These are phyloP conservation scores for Amyelois transitella DNA, from an alignment of 1,140 invertebrate species.

Conservation along the genomic window DNA sequence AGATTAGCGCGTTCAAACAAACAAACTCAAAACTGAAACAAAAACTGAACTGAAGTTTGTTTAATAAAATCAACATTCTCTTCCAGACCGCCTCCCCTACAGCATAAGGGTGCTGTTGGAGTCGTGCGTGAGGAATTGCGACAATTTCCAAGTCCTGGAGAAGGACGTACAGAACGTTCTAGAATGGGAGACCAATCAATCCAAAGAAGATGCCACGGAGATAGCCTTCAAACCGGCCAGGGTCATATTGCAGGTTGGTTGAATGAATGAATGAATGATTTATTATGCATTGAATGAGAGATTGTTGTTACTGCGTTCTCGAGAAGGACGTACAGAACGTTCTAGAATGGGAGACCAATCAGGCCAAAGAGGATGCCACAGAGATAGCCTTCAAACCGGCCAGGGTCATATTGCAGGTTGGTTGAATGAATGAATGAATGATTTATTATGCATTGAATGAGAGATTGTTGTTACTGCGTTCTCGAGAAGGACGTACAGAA, in stretches of 20 bases:
- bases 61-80: no score
- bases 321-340: conserved; percentile 92
- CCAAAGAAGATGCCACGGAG: conserved; percentile 84
- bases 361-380: conserved; percentile 80
- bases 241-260: conserved; percentile 94
- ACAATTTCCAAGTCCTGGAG: conserved; percentile 92
- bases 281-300: no score
- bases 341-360: conserved; percentile 90
- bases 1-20: no score
- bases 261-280: no score
- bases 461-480: no score
- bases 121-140: conserved; percentile 96
- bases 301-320: no score
- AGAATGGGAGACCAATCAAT: conserved; percentile 90
- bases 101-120: conserved; percentile 95
- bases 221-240: conserved; percentile 96
- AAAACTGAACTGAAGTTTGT: no score
- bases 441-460: no score
- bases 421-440: no score
- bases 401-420: conserved; percentile 96
- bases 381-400: conserved; percentile 98
- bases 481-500: conserved; percentile 90
- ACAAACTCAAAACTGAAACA: no score
- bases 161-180: conserved; percentile 93
- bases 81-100: conserved; percentile 88